Evolutionary conservation across 2,797 vertebrate genomes (phyloP).

Genomic region (Channa striata): DNA sequence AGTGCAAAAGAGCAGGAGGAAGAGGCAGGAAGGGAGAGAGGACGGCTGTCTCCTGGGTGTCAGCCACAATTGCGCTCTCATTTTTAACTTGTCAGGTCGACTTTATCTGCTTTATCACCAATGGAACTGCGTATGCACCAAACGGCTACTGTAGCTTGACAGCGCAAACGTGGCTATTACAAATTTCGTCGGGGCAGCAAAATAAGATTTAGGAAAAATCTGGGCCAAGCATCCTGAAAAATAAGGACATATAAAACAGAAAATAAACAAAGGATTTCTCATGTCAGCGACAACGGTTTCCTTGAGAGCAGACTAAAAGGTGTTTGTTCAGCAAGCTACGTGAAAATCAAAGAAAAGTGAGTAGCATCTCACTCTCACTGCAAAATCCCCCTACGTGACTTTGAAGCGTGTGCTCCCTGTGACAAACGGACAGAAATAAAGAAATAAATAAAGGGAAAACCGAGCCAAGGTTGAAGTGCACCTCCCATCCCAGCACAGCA

Average conservation of each 20-base stretch:
- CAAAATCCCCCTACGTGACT: constrained; percentile 4
- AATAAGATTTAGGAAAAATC: constrained; percentile 37
- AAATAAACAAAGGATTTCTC: constrained; percentile 18
- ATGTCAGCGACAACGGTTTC: background rate
- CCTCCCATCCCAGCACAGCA: constrained; percentile 63
- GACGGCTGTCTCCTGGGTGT: constrained; percentile 67
- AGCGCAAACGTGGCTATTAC: constrained; percentile 64
- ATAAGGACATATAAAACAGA: constrained; percentile 19
- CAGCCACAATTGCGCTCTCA: constrained; percentile 72
- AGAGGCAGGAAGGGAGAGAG: constrained; percentile 26
- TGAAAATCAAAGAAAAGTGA: background rate
- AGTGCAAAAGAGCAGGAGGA: constrained; percentile 18
- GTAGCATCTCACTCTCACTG: background rate
- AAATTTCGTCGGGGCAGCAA: constrained; percentile 55
- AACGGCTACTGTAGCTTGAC: constrained; percentile 68
- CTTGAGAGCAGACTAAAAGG: background rate
- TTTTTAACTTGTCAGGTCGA: constrained; percentile 78
- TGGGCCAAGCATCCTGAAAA: constrained; percentile 19
- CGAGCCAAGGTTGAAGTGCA: constrained; percentile 51
- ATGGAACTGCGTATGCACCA: constrained; percentile 56
- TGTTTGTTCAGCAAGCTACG: constrained; percentile 30
- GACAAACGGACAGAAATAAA: constrained; percentile 45
- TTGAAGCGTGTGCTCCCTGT: constrained; percentile 18
- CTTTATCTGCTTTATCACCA: constrained; percentile 79
- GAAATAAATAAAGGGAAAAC: constrained; percentile 35